Conservation (phyloP, 2,113 vertebrate genomes). For the Calypte anna region DNA sequence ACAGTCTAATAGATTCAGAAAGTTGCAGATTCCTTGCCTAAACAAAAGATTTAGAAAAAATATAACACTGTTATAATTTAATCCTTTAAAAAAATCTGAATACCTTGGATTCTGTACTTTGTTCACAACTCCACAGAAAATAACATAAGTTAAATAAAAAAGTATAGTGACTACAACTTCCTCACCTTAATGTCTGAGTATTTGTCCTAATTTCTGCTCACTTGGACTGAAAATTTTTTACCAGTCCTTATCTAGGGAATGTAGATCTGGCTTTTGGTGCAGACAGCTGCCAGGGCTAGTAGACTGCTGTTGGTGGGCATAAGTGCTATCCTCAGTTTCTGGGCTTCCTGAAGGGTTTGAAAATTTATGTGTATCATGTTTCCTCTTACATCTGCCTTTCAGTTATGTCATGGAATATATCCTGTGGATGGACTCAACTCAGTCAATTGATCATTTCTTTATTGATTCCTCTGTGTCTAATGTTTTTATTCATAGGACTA, state of each 20-base stretch:
- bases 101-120: neutral
- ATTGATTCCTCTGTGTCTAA: neutral
- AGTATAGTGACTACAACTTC: neutral
- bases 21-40: neutral
- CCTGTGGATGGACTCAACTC: neutral
- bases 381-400: neutral
- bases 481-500: neutral
- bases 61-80: neutral
- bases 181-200: neutral
- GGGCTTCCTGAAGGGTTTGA: neutral
- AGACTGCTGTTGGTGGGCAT: neutral
- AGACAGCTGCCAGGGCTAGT: neutral
- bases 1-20: neutral
- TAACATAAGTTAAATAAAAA: neutral
- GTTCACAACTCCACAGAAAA: neutral
- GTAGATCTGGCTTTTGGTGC: neutral
- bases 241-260: neutral
- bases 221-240: neutral
- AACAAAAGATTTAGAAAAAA: neutral
- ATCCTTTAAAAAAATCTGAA: neutral
- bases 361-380: neutral
- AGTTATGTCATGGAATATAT: neutral
- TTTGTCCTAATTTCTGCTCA: neutral
- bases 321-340: neutral
- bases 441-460: neutral